Evolutionary conservation across 2,888 invertebrate genomes (phyloP).

Genomic region (Globia sparganii): DNA sequence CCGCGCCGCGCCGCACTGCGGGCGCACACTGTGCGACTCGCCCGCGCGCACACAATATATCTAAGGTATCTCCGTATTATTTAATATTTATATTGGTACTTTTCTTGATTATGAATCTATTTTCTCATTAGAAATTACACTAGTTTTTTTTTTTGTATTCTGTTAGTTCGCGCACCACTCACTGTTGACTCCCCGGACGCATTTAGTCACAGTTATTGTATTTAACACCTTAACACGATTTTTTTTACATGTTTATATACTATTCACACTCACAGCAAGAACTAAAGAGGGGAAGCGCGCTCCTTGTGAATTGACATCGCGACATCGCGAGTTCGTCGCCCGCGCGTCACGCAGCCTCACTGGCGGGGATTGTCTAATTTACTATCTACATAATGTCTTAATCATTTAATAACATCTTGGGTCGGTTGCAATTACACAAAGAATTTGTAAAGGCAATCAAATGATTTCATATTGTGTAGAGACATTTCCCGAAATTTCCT

Average conservation of each 20-base stretch:
- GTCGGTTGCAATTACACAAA: constrained; percentile 34
- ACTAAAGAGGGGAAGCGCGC: constrained; percentile 84
- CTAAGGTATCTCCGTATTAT: constrained; percentile 86
- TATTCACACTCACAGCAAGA: constrained; percentile 81
- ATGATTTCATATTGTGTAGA: constrained; percentile 47
- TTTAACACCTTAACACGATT: constrained; percentile 87
- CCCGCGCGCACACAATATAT: constrained; percentile 82
- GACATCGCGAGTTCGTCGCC: constrained; percentile 75
- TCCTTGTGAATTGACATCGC: constrained; percentile 87
- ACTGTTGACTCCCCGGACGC: constrained; percentile 87
- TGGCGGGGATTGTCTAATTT: constrained; percentile 58
- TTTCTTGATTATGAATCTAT: constrained; percentile 92
- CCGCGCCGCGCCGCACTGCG: constrained; percentile 54
- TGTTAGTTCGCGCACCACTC: constrained; percentile 79
- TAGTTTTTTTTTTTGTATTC: constrained; percentile 81
- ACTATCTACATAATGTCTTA: constrained; percentile 62
- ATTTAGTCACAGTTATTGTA: constrained; percentile 83
- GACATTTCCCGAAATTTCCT: constrained; percentile 71
- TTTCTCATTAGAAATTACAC: constrained; percentile 91
- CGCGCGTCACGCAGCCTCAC: constrained; percentile 67
- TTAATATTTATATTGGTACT: constrained; percentile 92
- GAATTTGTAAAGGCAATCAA: constrained; percentile 20
- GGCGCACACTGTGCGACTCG: constrained; percentile 64
- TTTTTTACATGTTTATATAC: constrained; percentile 76
- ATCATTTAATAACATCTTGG: constrained; percentile 46